Evolutionary conservation across 2,888 invertebrate species (phyloP), one percentile per base, ranked within the genome.

Genomic region (Pachycephus smyrnensis): DNA sequence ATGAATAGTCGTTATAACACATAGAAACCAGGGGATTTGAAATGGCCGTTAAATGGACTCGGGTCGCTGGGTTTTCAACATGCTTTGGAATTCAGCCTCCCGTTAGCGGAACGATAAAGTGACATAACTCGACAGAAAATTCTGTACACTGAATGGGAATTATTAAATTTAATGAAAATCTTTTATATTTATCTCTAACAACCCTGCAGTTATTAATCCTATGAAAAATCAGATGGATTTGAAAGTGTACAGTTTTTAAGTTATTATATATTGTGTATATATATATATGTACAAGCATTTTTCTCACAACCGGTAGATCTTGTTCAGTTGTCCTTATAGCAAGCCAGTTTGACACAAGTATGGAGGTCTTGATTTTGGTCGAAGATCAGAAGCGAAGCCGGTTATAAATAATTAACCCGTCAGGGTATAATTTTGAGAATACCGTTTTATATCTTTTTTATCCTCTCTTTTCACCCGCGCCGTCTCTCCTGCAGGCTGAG

Each of bases 401-500:
- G 55, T 55, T 55, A 55, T 55, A 23, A 55, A 55, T 55, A 55
- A 55, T 55, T 55, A 55, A 55, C 55, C 55, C 55, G 55, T 55
- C 55, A 55, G 55, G 55, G 23, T 55, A 55, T 23, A 23, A 55
- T 55, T 55, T 55, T 55, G 23, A 15, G 23, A 55, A 55, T 55
- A 55, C 55, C 55, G 55, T 55, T 55, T 55, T 55, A 55, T 55
- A 23, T 55, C 6, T 55, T 55, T 23, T 55, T 55, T 55, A 55
- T 55, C 2, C 23, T 55, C 55, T 55, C 55, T 55, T 55, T 23
- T 55, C 23, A 55, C 55, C 55, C 55, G 55, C 55, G 55, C 23
- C 55, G 9, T 55, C 71, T 31, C 9, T 31, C 71, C 9, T 31
- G 75, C 92, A 93, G 93, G 92, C 92, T 84, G 90, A 93, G 88